Conservation (phyloP, 2,113 vertebrate species). For the Mastomys coucha region DNA sequence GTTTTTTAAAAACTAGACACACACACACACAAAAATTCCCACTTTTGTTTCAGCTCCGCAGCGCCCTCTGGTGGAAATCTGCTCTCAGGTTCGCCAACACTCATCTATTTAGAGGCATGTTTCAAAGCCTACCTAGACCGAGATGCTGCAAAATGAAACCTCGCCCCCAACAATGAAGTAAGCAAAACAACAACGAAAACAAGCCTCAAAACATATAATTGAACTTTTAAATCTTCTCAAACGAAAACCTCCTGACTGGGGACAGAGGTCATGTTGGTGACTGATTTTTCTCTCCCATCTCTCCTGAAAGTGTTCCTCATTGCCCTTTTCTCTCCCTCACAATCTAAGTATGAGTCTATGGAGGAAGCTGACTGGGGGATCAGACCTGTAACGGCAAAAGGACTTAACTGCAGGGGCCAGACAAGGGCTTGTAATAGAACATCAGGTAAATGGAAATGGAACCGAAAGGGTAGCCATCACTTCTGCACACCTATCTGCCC, state of each 20-base stretch:
- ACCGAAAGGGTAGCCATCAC: background rate
- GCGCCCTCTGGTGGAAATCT: background rate
- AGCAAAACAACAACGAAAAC: background rate
- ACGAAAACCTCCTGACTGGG: background rate
- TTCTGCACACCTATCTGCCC: background rate
- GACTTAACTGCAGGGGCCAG: background rate
- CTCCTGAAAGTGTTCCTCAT: background rate
- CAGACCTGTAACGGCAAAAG: background rate
- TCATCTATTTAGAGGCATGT: background rate
- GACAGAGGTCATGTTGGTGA: background rate
- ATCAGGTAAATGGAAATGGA: background rate
- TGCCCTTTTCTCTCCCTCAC: background rate
- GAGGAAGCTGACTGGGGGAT: background rate
- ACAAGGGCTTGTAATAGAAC: background rate
- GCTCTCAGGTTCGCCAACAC: background rate
- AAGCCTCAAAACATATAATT: too few relatives aligned
- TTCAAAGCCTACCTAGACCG: background rate
- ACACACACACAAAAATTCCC: background rate
- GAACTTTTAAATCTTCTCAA: constrained; percentile 6
- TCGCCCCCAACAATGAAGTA: background rate
- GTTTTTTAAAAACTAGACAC: background rate
- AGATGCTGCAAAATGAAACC: background rate
- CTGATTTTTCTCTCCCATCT: background rate
- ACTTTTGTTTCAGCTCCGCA: background rate
- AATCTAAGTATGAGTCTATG: background rate